A percentile compares a stretch with the other conserved stretches of the same genome.
These are phyloP conservation scores for Charanyca ferruginea DNA, from an alignment of 2,888 invertebrate species.

Conservation along the genomic window DNA sequence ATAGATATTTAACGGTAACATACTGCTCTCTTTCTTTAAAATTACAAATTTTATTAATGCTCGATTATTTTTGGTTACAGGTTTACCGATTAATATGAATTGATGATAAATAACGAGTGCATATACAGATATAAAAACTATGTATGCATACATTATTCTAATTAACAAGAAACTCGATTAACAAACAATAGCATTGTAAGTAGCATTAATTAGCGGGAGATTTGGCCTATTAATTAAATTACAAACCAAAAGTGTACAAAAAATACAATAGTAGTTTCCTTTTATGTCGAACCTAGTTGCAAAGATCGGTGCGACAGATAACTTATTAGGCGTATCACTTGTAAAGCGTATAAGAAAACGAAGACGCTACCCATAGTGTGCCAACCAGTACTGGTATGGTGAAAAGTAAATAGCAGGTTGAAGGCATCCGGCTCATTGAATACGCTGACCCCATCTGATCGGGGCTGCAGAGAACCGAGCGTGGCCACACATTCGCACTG, in stretches of 20 bases:
- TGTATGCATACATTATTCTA: conserved; percentile 31
- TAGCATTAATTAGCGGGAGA: conserved; percentile 37
- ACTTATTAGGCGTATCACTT: conserved; percentile 69
- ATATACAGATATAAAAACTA: background rate
- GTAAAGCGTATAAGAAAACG: conserved; percentile 77
- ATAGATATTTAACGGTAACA: too few relatives aligned
- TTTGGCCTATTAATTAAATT: conserved; percentile 48
- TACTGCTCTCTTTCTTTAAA: conserved; percentile 9
- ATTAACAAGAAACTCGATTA: conserved; percentile 26
- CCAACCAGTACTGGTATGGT: conserved; percentile 88
- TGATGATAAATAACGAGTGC: background rate
- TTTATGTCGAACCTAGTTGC: conserved; percentile 45
- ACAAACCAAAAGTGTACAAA: conserved; percentile 27
- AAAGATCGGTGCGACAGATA: conserved; percentile 58
- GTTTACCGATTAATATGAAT: background rate
- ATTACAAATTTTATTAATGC: background rate
- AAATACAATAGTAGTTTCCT: conserved; percentile 46
- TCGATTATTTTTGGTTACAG: background rate
- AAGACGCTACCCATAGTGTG: conserved; percentile 86
- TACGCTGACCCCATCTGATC: conserved; percentile 91
- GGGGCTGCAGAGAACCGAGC: conserved; percentile 78
- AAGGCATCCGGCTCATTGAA: conserved; percentile 90
- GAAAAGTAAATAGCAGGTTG: conserved; percentile 90
- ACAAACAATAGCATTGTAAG: conserved; percentile 36
- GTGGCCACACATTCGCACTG: conserved; percentile 79